These are phyloP conservation scores for Montipora capitata DNA, from an alignment of 92 coral and sea anemone species.

Conservation along the genomic window DNA sequence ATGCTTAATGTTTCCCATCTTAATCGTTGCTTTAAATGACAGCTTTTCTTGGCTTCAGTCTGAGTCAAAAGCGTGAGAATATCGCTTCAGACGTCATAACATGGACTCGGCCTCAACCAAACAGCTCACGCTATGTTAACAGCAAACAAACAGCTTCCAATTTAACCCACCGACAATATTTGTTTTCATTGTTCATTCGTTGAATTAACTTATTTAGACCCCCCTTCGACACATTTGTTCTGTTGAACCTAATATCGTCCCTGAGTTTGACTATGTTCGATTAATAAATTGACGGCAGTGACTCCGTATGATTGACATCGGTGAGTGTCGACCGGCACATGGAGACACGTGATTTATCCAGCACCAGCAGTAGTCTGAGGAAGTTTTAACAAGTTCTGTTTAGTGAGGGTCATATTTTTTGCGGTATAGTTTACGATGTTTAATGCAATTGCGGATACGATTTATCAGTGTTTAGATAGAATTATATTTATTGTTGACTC, in stretches of 20 bases:
- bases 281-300: conserved; percentile 5
- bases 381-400: background rate
- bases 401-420: background rate
- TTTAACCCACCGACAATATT: conserved; percentile 58
- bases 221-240: conserved; percentile 58
- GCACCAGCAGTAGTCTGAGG: background rate
- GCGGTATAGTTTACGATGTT: background rate
- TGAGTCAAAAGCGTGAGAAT: conserved; percentile 40
- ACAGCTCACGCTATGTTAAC: conserved; percentile 25
- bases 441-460: conserved; percentile 8
- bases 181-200: conserved; percentile 44
- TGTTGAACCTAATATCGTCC: conserved; percentile 29
- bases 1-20: conserved; percentile 13
- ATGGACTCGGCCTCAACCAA: background rate
- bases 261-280: conserved; percentile 11
- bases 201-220: conserved; percentile 31
- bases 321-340: background rate
- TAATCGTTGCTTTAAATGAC: background rate
- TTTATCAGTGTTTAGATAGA: conserved; percentile 55
- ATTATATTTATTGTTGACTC: conserved; percentile 61
- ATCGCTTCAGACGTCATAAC: conserved; percentile 18
- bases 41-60: background rate
- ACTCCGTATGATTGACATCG: conserved; percentile 37
- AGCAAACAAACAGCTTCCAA: conserved; percentile 31
- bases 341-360: background rate